These are phyloP conservation scores for Sminthurinus aureus DNA, from an alignment of 2,888 invertebrate genomes.

Conservation along the genomic window DNA sequence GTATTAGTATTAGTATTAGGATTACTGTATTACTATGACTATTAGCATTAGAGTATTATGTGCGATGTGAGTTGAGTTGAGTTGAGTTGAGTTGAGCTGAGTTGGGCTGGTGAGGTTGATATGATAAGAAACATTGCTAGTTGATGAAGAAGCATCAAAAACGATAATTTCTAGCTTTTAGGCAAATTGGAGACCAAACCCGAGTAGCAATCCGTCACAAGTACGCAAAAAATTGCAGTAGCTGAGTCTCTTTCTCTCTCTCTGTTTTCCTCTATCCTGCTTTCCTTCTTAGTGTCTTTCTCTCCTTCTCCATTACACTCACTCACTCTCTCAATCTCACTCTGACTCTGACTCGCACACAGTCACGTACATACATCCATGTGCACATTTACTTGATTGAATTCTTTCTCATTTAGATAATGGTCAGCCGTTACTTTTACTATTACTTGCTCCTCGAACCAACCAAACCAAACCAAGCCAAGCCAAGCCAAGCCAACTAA, in stretches of 20 bases:
- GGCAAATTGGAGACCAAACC: conserved; percentile 55
- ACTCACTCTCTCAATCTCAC: neutral
- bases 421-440: conserved; percentile 56
- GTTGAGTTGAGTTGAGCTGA: neutral
- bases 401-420: conserved; percentile 59
- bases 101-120: conserved; percentile 35
- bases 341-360: conserved; percentile 9
- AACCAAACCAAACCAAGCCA: conserved; percentile 1
- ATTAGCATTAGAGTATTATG: too few relatives aligned
- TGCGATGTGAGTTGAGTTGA: neutral
- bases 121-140: conserved; percentile 42
- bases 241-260: neutral
- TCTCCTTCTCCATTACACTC: conserved; percentile 23
- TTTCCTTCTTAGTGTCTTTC: neutral
- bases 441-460: neutral
- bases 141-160: conserved; percentile 56
- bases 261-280: conserved; percentile 21
- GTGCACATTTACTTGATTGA: conserved; percentile 59
- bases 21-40: too few relatives aligned
- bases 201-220: conserved; percentile 54
- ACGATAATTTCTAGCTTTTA: conserved; percentile 58
- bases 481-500: neutral
- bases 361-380: neutral
- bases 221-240: conserved; percentile 46
- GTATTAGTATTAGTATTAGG: too few relatives aligned